A percentile compares a stretch with the other conserved stretches of the same genome.
Evolutionary conservation across 2,888 invertebrate species (phyloP).

Genomic region (Flexamia atlantica): DNA sequence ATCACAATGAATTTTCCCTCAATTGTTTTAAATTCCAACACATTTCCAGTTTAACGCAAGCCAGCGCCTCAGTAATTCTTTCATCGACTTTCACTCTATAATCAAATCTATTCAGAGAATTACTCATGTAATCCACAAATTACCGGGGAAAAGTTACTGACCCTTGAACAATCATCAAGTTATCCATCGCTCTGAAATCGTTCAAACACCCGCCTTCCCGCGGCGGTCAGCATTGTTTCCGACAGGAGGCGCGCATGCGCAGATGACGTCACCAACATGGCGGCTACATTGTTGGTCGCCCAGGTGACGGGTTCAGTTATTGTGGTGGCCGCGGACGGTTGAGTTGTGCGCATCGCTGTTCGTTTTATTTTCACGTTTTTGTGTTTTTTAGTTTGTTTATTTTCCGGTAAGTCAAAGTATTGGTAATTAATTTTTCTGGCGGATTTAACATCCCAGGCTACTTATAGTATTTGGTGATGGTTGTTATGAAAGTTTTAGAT

Average conservation of each 20-base stretch:
- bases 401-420: conserved; percentile 27
- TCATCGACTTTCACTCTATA: background rate
- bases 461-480: background rate
- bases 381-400: background rate
- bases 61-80: background rate
- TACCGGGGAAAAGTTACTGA: background rate
- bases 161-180: background rate
- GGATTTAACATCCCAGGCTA: background rate
- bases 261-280: conserved; percentile 49
- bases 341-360: conserved; percentile 7
- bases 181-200: background rate
- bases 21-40: too few relatives aligned
- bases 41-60: too few relatives aligned
- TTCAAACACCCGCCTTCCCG: conserved; percentile 17
- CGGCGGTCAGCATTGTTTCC: conserved; percentile 45
- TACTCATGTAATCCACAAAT: background rate
- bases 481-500: background rate
- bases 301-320: conserved; percentile 30
- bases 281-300: conserved; percentile 46
- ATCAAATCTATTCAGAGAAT: background rate
- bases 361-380: background rate
- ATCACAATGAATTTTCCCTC: too few relatives aligned
- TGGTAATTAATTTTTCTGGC: background rate
- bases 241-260: conserved; percentile 37
- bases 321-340: conserved; percentile 35